A percentile compares a stretch with the other conserved stretches of the same genome.
These are phyloP conservation scores for Tipula lateralis DNA, from an alignment of 2,888 invertebrate genomes.

Conservation along the genomic window DNA sequence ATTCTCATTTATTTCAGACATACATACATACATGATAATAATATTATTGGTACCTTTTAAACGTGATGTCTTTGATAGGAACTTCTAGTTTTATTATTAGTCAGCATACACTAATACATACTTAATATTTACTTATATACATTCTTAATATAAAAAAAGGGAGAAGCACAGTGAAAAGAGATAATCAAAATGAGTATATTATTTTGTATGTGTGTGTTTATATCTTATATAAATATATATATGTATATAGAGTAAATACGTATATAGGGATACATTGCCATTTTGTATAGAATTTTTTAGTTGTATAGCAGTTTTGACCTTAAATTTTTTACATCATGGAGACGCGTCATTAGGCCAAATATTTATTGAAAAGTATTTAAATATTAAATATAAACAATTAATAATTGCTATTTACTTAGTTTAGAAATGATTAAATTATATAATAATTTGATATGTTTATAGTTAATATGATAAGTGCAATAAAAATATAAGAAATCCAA, in stretches of 20 bases:
- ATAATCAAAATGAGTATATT: neutral
- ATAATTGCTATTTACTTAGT: neutral
- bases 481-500: neutral
- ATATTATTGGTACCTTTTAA: neutral
- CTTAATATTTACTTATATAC: neutral
- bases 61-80: slow-evolving; percentile 26
- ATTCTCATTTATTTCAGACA: slow-evolving; percentile 24
- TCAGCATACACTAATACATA: neutral
- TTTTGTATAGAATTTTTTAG: slow-evolving; percentile 27
- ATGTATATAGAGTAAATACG: neutral
- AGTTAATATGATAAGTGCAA: slow-evolving; percentile 12
- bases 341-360: slow-evolving; percentile 29
- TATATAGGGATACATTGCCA: slow-evolving; percentile 28
- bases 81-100: slow-evolving; percentile 14
- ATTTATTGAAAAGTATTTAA: neutral
- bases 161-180: neutral
- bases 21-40: neutral
- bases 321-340: slow-evolving; percentile 26
- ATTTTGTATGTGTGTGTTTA: neutral
- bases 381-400: neutral
- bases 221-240: neutral
- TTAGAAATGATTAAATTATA: neutral
- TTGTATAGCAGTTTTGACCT: slow-evolving; percentile 29
- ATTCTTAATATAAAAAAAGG: neutral
- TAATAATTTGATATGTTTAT: neutral